Conservation (phyloP, 2,888 invertebrate species). For the Plagiodera versicolora region DNA sequence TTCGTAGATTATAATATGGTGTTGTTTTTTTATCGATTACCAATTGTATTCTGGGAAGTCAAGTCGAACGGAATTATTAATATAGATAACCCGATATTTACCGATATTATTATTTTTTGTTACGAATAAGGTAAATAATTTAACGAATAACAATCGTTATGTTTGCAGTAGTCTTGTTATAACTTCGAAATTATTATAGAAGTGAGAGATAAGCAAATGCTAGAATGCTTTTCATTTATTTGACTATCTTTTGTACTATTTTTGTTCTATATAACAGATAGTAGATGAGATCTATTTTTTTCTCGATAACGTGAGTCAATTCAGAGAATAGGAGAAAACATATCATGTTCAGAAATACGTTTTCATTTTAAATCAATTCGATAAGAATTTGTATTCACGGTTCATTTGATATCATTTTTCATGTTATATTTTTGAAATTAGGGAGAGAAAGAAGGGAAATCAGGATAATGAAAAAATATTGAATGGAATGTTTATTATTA, state of each 20-base stretch:
- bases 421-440: too few relatives aligned
- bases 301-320: too few relatives aligned
- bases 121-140: background rate
- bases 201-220: background rate
- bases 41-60: constrained; percentile 24
- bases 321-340: too few relatives aligned
- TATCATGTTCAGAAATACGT: too few relatives aligned
- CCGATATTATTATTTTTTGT: background rate
- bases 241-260: background rate
- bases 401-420: too few relatives aligned
- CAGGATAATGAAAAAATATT: too few relatives aligned
- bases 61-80: background rate
- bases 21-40: constrained; percentile 20
- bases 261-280: background rate
- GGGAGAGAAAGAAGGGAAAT: too few relatives aligned
- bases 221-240: background rate
- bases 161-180: background rate
- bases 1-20: constrained; percentile 13
- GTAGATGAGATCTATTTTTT: too few relatives aligned
- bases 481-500: too few relatives aligned
- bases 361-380: too few relatives aligned
- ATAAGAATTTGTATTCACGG: too few relatives aligned
- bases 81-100: background rate
- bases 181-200: background rate
- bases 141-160: too few relatives aligned